Evolutionary conservation across 2,888 invertebrate species (phyloP), one percentile per base, ranked within the genome.

Genomic region (Drosophila flavopinicola): DNA sequence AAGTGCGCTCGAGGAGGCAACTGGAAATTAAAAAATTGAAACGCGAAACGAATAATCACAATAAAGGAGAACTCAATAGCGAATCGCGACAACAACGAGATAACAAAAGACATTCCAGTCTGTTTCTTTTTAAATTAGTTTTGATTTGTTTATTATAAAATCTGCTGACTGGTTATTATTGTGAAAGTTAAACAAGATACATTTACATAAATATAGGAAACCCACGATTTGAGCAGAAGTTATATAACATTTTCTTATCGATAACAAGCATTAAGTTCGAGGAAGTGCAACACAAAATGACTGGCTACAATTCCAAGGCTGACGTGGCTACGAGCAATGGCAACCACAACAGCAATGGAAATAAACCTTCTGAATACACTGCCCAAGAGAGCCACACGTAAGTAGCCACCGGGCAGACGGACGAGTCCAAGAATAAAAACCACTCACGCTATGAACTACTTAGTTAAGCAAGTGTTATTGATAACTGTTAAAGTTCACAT

Each of bases 361-460:
- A n/a, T 41, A 69, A 52, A 39, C 0, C 51, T 7, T 39, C 32
- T 9, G 79, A 74, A 10, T 77, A 75, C 24, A 61, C 60, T 7
- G 78, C 75, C 5, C 78, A 53, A 45, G 83, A 86, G 60, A 67
- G 58, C 24, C 53, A 63, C 29, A 60, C 70, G 83, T 83, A 75
- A 86, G 83, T 80, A n/a, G 7, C 11, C 10, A 35, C 5, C 7
- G 2, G 6, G 6, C 4, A n/a, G 5, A 13, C 5, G 6, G 3
- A 42, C 4, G 4, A 23, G 10, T 7, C n/a, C 13, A 41, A 17
- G 3, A 32, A 24, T 9, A 45, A 30, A 17, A 49, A 11, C 6
- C n/a, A 45, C 37, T 48, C 71, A 78, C 76, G 68, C 66, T 57
- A 75, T 23, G 10, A 57, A 58, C 66, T 69, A 48, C n/a, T 17